Percentiles rank a stretch among this genome's conserved stretches.
These are phyloP conservation scores for Sceloporus undulatus DNA, from an alignment of 2,113 vertebrate species.

Conservation along the genomic window DNA sequence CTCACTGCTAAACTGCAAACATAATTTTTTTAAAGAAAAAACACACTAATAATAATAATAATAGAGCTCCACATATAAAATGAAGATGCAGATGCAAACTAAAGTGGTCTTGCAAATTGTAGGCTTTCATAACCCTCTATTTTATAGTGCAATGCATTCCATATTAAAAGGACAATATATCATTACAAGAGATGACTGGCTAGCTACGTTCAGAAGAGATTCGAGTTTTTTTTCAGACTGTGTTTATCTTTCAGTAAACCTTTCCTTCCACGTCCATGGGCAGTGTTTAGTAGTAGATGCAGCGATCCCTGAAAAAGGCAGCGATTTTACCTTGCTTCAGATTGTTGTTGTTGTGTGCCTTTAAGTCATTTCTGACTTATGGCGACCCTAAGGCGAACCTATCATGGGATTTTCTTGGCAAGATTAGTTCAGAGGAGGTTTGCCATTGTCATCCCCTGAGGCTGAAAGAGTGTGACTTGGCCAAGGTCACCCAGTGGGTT, in stretches of 20 bases:
- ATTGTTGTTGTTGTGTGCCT: too few relatives aligned
- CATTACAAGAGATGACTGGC: slow-evolving; percentile 14
- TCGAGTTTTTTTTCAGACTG: slow-evolving; percentile 8
- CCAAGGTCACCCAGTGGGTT: too few relatives aligned
- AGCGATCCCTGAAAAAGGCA: not conserved
- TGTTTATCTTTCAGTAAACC: slow-evolving; percentile 13
- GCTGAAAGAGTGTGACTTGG: too few relatives aligned
- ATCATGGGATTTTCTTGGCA: too few relatives aligned
- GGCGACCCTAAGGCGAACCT: too few relatives aligned
- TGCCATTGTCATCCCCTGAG: too few relatives aligned
- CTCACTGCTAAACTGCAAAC: slow-evolving; percentile 31
- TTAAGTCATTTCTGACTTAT: too few relatives aligned
- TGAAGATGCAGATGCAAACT: slow-evolving; percentile 34
- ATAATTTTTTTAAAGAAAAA: not conserved
- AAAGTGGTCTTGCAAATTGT: slow-evolving; percentile 4
- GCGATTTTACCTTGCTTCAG: too few relatives aligned
- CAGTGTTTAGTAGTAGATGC: accelerated
- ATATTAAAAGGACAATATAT: slow-evolving; percentile 34
- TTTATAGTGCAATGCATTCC: slow-evolving; percentile 16
- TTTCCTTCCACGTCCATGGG: not conserved
- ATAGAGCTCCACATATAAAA: slow-evolving; percentile 27
- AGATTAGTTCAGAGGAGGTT: too few relatives aligned
- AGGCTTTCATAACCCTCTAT: slow-evolving; percentile 36
- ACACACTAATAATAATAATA: slow-evolving; percentile 3
- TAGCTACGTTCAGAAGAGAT: not conserved